Evolutionary conservation across 2,797 vertebrate genomes (phyloP).

Genomic region (Sebastes matsubarae): DNA sequence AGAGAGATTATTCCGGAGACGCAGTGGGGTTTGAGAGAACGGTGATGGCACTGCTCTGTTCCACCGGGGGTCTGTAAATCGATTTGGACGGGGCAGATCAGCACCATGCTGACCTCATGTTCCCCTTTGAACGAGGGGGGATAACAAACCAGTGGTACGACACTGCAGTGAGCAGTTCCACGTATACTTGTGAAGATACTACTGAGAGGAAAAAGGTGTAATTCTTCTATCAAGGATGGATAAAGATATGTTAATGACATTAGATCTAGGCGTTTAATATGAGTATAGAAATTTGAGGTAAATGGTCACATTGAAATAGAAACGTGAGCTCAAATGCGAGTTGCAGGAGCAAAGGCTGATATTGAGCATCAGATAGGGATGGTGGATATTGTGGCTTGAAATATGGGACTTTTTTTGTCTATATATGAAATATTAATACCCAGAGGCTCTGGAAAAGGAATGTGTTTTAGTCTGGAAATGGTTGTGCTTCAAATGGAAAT

Average conservation of each 20-base stretch:
- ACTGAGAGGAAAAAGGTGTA: background rate
- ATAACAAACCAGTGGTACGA: background rate
- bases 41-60: constrained; percentile 52
- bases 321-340: background rate
- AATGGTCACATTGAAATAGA: background rate
- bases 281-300: background rate
- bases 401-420: constrained; percentile 7
- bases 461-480: constrained; percentile 24
- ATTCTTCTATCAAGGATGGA: background rate
- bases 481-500: constrained; percentile 30
- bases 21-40: constrained; percentile 17
- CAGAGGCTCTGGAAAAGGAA: background rate
- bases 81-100: constrained; percentile 66
- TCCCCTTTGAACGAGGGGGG: constrained; percentile 18
- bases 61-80: constrained; percentile 51
- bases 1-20: constrained; percentile 63
- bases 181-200: background rate
- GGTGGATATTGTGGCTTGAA: background rate
- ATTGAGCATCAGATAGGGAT: background rate
- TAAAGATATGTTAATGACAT: background rate
- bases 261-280: background rate
- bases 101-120: constrained; percentile 51
- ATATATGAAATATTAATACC: constrained; percentile 49
- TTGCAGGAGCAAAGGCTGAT: background rate
- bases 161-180: background rate